Conservation (phyloP, 2,888 invertebrate species). For the Synergus laeviventris region DNA sequence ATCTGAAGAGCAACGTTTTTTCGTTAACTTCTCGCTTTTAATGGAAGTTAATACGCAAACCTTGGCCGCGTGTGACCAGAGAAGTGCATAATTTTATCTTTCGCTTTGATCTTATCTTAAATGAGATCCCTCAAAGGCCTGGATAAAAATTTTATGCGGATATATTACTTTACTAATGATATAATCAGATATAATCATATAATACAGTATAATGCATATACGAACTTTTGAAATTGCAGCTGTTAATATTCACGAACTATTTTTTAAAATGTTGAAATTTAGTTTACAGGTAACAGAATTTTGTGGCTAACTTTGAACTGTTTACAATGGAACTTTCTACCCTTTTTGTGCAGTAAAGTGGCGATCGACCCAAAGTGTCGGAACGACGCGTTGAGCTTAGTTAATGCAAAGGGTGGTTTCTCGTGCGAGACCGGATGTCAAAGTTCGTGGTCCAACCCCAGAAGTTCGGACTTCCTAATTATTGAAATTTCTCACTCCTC, state of each 20-base stretch:
- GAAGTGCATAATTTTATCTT: constrained; percentile 10
- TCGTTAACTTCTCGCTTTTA: constrained; percentile 4
- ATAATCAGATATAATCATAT: too few species aligned
- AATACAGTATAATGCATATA: too few species aligned
- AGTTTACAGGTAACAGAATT: neutral
- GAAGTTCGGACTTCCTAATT: constrained; percentile 53
- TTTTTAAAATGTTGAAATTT: neutral
- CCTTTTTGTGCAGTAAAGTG: constrained; percentile 1
- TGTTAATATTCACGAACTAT: too few species aligned
- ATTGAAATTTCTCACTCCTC: constrained; percentile 57
- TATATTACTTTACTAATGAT: neutral
- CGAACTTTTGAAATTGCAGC: too few species aligned
- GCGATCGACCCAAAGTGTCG: constrained; percentile 44
- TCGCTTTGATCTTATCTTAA: neutral
- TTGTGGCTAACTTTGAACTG: neutral
- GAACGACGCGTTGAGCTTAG: constrained; percentile 51
- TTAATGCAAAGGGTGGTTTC: constrained; percentile 45
- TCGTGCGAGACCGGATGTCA: constrained; percentile 40
- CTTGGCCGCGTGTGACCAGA: constrained; percentile 3
- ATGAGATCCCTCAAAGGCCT: neutral
- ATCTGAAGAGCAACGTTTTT: neutral
- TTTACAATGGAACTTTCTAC: constrained; percentile 6
- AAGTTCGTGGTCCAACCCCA: constrained; percentile 48
- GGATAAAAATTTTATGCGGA: neutral
- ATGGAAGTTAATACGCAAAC: constrained; percentile 5